A percentile compares a stretch with the other conserved stretches of the same genome.
Conservation (phyloP, 2,888 invertebrate genomes). For the Rhingia rostrata region DNA sequence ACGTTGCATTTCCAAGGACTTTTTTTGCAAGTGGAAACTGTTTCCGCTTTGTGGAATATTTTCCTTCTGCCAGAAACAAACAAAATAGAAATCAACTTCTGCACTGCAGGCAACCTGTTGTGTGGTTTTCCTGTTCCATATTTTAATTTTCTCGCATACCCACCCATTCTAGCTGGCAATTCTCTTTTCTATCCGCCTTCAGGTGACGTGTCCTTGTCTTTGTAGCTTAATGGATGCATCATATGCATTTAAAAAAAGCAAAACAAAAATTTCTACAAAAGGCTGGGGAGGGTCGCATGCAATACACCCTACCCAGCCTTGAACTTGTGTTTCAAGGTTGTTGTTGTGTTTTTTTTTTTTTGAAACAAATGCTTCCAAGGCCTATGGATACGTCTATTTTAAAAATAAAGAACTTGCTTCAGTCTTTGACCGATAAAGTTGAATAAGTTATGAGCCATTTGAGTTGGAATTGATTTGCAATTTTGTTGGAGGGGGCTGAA, state of each 20-base stretch:
- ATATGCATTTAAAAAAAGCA: conserved; percentile 33
- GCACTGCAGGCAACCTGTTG: conserved; percentile 55
- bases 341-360: no score
- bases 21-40: background rate
- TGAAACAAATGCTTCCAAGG: no score
- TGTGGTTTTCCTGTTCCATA: conserved; percentile 20
- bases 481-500: no score
- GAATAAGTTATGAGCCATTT: no score
- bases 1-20: conserved; percentile 21
- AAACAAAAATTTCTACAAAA: conserved; percentile 13
- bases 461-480: no score
- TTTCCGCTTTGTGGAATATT: conserved; percentile 20
- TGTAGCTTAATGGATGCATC: conserved; percentile 47
- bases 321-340: conserved; percentile 11
- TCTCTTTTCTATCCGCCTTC: conserved; percentile 24
- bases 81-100: background rate
- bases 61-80: background rate
- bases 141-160: conserved; percentile 14
- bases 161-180: conserved; percentile 25
- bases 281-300: conserved; percentile 1
- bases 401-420: no score
- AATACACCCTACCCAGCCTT: conserved; percentile 1
- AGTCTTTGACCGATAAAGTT: no score
- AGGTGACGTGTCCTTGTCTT: conserved; percentile 34
- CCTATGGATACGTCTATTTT: no score